Percentiles rank a stretch among this genome's conserved stretches.
Evolutionary conservation across 2,113 vertebrate genomes (phyloP).

Genomic region (Triplophysa tibetana): DNA sequence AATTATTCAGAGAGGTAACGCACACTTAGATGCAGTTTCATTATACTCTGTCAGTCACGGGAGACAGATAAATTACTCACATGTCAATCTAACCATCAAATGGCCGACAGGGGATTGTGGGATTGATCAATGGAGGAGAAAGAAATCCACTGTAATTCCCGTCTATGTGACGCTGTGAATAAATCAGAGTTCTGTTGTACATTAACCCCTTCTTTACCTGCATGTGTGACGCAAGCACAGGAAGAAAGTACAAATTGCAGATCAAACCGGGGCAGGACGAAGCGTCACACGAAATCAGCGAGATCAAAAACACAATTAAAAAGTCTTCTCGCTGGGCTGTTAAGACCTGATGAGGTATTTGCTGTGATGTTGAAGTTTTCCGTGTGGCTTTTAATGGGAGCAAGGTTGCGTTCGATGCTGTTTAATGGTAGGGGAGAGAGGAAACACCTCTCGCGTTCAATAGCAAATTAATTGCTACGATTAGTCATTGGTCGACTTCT

Average conservation of each 20-base stretch:
- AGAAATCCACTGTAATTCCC: conserved; percentile 52
- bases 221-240: conserved; percentile 47
- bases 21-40: conserved; percentile 80
- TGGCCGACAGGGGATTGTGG: conserved; percentile 67
- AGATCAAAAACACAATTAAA: conserved; percentile 78
- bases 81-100: conserved; percentile 81
- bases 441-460: conserved; percentile 72
- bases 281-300: conserved; percentile 68
- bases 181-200: conserved; percentile 56
- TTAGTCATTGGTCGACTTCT: conserved; percentile 75
- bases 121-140: conserved; percentile 77
- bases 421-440: conserved; percentile 66
- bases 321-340: conserved; percentile 68
- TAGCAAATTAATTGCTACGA: conserved; percentile 78
- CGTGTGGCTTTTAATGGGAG: conserved; percentile 67
- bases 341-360: conserved; percentile 56
- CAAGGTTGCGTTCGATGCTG: conserved; percentile 58
- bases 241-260: conserved; percentile 71
- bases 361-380: conserved; percentile 10
- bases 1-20: conserved; percentile 82
- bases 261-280: conserved; percentile 65
- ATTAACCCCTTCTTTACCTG: conserved; percentile 65
- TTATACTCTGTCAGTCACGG: conserved; percentile 84
- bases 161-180: conserved; percentile 55
- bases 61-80: conserved; percentile 81